phyloP scores from a whole-genome alignment of 2,888 invertebrate genomes.

The Tinea trinotella region DNA sequence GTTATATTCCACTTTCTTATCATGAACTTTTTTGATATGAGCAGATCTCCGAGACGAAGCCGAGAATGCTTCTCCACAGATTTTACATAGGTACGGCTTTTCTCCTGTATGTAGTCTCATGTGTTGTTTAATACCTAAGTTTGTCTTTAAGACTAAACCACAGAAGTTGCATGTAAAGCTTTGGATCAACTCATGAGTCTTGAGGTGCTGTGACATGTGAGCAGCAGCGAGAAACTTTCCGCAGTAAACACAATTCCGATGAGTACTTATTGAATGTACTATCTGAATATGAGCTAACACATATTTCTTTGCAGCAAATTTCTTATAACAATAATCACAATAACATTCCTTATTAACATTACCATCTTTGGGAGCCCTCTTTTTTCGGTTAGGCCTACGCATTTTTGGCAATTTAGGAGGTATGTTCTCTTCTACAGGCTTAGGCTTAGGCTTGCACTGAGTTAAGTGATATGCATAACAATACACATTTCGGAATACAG shows the following conservation, averaged over 20 bases:
- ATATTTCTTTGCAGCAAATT: constrained; percentile 48
- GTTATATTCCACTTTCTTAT: constrained; percentile 31
- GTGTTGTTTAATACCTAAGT: constrained; percentile 49
- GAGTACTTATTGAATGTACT: constrained; percentile 52
- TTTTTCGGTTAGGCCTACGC: neutral
- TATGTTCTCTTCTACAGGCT: neutral
- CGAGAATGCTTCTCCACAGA: constrained; percentile 48
- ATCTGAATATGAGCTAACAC: constrained; percentile 55
- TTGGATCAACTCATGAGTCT: constrained; percentile 34
- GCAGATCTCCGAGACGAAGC: constrained; percentile 53
- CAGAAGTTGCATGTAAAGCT: constrained; percentile 43
- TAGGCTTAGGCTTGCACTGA: constrained; percentile 30
- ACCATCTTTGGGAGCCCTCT: neutral
- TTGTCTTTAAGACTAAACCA: constrained; percentile 39
- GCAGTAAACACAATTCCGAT: constrained; percentile 47
- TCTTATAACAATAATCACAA: constrained; percentile 55
- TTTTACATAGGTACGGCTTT: constrained; percentile 43
- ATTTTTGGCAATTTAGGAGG: neutral
- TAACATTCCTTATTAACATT: constrained; percentile 33
- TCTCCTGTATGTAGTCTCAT: constrained; percentile 55
- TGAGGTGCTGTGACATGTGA: constrained; percentile 51
- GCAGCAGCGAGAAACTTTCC: constrained; percentile 51
- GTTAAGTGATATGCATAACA: constrained; percentile 51
- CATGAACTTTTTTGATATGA: constrained; percentile 43
- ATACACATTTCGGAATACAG: constrained; percentile 43